Conservation (phyloP, 2,113 vertebrate species). For the Ramphastos sulfuratus region DNA sequence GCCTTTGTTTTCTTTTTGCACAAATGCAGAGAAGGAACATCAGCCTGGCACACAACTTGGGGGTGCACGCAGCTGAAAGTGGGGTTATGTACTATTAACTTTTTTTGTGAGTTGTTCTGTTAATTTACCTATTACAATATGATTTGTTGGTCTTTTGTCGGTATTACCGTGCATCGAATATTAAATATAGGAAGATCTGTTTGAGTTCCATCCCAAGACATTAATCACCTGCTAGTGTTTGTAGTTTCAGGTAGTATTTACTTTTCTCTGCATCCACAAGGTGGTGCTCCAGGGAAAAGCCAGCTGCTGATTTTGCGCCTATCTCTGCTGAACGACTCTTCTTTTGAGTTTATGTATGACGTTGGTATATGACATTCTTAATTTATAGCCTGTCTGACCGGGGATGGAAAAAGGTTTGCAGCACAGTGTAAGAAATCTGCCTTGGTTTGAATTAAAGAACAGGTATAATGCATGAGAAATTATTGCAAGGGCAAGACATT, state of each 20-base stretch:
- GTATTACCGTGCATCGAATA: neutral
- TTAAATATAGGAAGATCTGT: neutral
- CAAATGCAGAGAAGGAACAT: no score
- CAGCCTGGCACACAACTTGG: no score
- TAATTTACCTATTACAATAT: neutral
- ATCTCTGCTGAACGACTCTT: neutral
- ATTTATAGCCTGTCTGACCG: neutral
- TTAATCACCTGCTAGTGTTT: neutral
- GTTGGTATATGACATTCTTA: neutral
- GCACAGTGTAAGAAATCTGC: neutral
- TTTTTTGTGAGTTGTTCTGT: neutral
- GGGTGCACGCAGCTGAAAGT: no score
- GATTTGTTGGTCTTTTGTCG: neutral
- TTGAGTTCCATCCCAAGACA: neutral
- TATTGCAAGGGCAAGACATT: neutral
- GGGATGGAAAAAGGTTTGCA: neutral
- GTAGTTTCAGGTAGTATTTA: neutral
- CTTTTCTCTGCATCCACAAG: constrained; percentile 31
- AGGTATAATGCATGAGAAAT: neutral
- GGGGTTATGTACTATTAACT: neutral
- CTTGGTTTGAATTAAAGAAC: neutral
- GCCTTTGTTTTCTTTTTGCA: no score
- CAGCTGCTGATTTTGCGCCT: neutral
- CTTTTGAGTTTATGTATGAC: neutral
- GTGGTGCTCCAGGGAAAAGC: constrained; percentile 55